A percentile compares a stretch with the other conserved stretches of the same genome.
phyloP scores from a whole-genome alignment of 2,113 vertebrate species.

The Coreoperca whiteheadi region DNA sequence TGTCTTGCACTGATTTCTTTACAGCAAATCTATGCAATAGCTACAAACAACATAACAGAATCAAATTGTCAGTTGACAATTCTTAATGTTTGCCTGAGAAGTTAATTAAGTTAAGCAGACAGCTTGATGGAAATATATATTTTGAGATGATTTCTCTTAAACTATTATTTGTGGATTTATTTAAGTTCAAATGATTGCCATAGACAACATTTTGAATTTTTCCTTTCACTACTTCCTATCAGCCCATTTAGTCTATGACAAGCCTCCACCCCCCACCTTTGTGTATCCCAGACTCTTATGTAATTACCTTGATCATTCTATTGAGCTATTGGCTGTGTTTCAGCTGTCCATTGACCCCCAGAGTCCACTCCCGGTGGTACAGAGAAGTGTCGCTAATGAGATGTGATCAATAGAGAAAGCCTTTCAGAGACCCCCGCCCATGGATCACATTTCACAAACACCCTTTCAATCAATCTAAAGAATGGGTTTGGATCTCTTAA shows the following conservation, averaged over 20 bases:
- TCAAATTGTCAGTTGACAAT: background rate
- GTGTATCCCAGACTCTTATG: constrained; percentile 44
- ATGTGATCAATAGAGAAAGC: constrained; percentile 72
- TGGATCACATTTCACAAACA: constrained; percentile 61
- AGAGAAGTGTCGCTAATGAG: constrained; percentile 68
- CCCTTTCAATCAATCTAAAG: constrained; percentile 17
- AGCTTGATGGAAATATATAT: background rate
- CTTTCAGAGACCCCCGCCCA: constrained; percentile 51
- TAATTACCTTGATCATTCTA: constrained; percentile 67
- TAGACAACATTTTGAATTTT: background rate
- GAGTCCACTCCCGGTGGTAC: constrained; percentile 46
- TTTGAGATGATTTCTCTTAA: background rate
- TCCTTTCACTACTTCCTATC: constrained; percentile 9
- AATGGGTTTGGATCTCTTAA: background rate
- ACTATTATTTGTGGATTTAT: background rate
- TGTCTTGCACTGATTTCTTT: background rate
- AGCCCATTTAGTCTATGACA: background rate
- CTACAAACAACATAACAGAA: background rate
- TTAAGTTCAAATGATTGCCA: background rate
- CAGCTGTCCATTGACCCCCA: constrained; percentile 55
- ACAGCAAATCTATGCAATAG: background rate
- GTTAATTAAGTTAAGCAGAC: background rate
- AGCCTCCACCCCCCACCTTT: background rate
- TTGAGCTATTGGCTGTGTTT: constrained; percentile 73
- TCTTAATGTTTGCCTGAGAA: background rate